Conservation (phyloP, 2,797 vertebrate species). For the Bucorvus abyssinicus region DNA sequence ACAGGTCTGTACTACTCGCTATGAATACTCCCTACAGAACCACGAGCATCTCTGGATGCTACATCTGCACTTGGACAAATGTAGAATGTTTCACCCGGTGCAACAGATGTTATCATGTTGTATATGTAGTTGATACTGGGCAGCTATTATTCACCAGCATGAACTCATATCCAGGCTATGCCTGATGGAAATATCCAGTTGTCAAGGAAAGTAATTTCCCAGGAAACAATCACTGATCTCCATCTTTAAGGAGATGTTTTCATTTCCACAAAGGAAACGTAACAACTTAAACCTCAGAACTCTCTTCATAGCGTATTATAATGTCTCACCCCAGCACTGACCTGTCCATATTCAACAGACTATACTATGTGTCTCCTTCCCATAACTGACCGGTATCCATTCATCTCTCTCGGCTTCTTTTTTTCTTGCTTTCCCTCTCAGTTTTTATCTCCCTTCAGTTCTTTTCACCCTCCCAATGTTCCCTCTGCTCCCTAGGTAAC, state of each 20-base stretch:
- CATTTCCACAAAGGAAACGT: neutral
- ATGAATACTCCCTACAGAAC: neutral
- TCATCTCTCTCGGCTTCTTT: neutral
- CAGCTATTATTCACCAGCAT: neutral
- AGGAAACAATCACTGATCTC: neutral
- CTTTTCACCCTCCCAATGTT: neutral
- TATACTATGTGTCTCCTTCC: fast-evolving
- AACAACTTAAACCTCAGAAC: neutral
- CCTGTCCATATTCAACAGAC: neutral
- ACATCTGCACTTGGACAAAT: neutral
- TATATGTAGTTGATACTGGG: neutral
- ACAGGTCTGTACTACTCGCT: neutral
- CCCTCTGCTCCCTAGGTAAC: neutral
- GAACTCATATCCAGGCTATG: neutral
- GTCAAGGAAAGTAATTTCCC: neutral
- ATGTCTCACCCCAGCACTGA: neutral
- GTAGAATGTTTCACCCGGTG: neutral
- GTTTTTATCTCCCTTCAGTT: neutral
- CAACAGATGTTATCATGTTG: neutral
- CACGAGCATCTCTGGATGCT: neutral
- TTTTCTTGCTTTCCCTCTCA: neutral
- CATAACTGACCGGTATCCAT: neutral
- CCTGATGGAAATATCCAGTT: neutral
- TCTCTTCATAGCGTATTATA: neutral
- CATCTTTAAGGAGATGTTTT: neutral